Percentiles rank a stretch among this genome's conserved stretches.
Conservation (phyloP, 2,113 vertebrate genomes). For the Mustelus asterias region DNA sequence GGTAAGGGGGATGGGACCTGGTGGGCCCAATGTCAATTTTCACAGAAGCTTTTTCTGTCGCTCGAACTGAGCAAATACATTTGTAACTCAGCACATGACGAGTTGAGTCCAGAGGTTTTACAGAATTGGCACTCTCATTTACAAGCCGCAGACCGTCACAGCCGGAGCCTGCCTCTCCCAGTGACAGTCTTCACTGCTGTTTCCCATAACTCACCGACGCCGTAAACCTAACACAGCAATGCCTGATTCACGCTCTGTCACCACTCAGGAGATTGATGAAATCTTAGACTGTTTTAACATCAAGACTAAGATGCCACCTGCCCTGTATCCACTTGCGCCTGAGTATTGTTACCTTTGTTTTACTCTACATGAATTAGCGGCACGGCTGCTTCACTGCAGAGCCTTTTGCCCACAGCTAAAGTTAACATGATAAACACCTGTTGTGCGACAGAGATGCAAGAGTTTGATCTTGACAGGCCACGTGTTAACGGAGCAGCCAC, state of each 20-base stretch:
- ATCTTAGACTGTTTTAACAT: background rate
- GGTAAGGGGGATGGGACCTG: background rate
- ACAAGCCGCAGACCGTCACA: background rate
- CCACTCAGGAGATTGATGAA: background rate
- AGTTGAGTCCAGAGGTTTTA: background rate
- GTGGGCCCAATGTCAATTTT: background rate
- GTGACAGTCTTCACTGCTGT: background rate
- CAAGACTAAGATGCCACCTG: background rate
- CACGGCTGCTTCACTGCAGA: background rate
- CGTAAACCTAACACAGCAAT: background rate
- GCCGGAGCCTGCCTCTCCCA: background rate
- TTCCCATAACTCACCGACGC: background rate
- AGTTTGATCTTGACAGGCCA: background rate
- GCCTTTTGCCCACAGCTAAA: background rate
- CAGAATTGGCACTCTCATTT: background rate
- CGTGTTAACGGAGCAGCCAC: background rate
- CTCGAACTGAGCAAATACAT: background rate
- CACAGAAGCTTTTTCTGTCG: background rate
- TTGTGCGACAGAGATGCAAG: background rate
- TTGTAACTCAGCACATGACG: background rate
- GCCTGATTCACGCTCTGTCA: background rate
- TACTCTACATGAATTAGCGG: background rate
- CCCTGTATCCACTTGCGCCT: background rate
- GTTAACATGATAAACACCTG: background rate
- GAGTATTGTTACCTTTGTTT: background rate